Base-by-base conservation (phyloP, 2,113 vertebrate species). In the Oceanodroma tethys region DNA sequence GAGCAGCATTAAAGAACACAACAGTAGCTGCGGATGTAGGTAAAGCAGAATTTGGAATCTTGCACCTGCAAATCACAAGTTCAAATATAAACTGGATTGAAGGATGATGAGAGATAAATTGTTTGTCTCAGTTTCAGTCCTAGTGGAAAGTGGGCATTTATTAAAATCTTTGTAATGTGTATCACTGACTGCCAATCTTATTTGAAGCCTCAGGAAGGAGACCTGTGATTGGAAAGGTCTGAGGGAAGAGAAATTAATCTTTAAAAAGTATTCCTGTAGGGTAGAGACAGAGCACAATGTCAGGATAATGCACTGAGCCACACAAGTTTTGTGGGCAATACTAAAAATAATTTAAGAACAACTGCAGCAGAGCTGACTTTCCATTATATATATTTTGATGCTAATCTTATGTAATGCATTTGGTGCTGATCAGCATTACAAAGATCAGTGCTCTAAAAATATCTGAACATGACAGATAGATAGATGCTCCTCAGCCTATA, bases 381-480 rank as follows among this genome's bases (percentile, higher is more conserved):
- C 81, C 84, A 91, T 97, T 95, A 93, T 66, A 87, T 95, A 93
- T 93, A 95, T 97, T 95, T 97, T 97, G 94, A 97, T 97, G 96
- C 81, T 95, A 95, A 95, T 95, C 86, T 96, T 96, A 97, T 47
- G 81, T 82, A 97, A 97, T 91, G 55, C 84, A 82, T 94, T 94
- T 96, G 94, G 84, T 93, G 81, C 95, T 97, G 96, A 96, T 97
- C 96, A 95, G 96, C 96, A 97, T 96, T 94, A 96, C 96, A 97
- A 97, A 94, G 96, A 97, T 94, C 86, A 87, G 81, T 50, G 78
- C 89, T 96, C 97, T 93, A 97, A 94, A 97, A 91, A 97, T 97
- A 97, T 58, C 89, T 80, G 83, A 94, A 94, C 92, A 87, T 95
- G 92, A 97, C 94, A 97, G 94, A 94, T 56, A 95, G 95, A 95